These are phyloP conservation scores for Guaruba guarouba DNA, from an alignment of 2,113 vertebrate genomes.

Conservation along the genomic window DNA sequence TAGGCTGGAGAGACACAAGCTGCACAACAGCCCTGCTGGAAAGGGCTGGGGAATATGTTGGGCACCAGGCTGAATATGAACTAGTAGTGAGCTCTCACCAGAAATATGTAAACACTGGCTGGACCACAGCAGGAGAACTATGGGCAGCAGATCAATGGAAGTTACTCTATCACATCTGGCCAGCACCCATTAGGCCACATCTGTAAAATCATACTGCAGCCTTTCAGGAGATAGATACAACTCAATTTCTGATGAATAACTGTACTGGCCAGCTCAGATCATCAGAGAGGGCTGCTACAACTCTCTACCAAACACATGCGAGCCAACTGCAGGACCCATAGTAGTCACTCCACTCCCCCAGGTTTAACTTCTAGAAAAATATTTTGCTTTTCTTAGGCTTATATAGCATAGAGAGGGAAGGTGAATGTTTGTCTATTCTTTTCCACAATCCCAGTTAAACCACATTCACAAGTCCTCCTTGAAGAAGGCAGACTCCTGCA, in stretches of 20 bases:
- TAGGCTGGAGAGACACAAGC: not conserved
- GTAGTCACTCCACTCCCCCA: not conserved
- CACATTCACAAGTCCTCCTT: not conserved
- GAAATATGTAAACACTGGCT: not conserved
- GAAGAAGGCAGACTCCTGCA: not conserved
- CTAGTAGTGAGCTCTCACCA: not conserved
- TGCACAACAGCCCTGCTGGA: not conserved
- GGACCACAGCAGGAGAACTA: not conserved
- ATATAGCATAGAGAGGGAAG: rapidly evolving
- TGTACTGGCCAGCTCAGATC: not conserved
- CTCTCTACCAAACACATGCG: not conserved
- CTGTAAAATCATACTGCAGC: not conserved
- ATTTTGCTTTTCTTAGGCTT: not conserved
- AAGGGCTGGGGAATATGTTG: not conserved
- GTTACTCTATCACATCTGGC: not conserved
- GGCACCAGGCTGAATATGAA: not conserved
- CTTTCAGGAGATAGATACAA: not conserved
- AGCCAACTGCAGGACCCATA: not conserved
- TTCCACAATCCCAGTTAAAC: not conserved
- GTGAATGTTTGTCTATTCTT: not conserved
- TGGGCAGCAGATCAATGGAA: not conserved
- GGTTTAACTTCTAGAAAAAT: not conserved
- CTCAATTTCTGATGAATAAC: not conserved
- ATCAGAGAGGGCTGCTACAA: not conserved
- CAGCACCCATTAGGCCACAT: not conserved